These are phyloP conservation scores for Mythimna ferrago DNA, from an alignment of 2,888 invertebrate genomes.

Conservation along the genomic window DNA sequence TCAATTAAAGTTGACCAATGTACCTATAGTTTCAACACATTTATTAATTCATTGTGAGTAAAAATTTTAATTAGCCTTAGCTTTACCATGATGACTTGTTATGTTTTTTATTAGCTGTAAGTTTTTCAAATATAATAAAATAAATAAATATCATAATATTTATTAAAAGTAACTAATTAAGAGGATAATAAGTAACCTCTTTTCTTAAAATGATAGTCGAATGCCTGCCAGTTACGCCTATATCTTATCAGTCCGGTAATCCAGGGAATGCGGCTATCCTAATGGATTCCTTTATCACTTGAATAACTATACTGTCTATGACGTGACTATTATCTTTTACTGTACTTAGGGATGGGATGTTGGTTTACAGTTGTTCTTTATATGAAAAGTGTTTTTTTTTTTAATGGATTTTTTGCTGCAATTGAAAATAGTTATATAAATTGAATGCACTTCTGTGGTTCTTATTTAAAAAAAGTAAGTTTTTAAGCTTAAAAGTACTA, in stretches of 20 bases:
- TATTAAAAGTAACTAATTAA: slow-evolving; percentile 33
- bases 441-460: not conserved
- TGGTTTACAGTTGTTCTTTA: not conserved
- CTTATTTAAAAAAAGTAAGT: too few relatives aligned
- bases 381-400: not conserved
- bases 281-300: slow-evolving; percentile 55
- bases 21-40: too few relatives aligned
- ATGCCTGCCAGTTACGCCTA: not conserved
- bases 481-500: not conserved
- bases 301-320: slow-evolving; percentile 24
- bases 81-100: too few relatives aligned
- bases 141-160: not conserved
- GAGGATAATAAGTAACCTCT: slow-evolving; percentile 14
- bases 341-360: not conserved
- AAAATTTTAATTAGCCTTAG: too few relatives aligned
- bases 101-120: too few relatives aligned
- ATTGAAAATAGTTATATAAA: not conserved
- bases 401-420: too few relatives aligned
- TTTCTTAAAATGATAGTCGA: slow-evolving; percentile 20
- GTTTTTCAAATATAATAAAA: too few relatives aligned
- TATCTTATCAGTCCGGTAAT: slow-evolving; percentile 54
- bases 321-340: slow-evolving; percentile 35
- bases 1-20: not conserved
- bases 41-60: too few relatives aligned
- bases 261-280: slow-evolving; percentile 52